Evolutionary conservation across 1,140 invertebrate species (phyloP).

Genomic region (Pseudomyrmex gracilis): DNA sequence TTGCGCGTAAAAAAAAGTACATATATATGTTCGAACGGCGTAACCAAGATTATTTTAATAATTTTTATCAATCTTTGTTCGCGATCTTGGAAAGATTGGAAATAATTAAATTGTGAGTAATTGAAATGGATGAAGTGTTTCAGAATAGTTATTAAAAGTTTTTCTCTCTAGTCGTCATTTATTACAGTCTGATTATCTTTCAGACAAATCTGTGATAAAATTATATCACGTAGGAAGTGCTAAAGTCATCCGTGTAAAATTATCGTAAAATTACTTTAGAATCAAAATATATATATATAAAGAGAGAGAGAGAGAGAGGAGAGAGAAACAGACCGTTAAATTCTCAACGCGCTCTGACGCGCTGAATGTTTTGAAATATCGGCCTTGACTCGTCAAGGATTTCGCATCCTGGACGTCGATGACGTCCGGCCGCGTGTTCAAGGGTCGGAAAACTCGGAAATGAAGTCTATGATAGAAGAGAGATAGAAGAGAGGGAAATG

Average conservation of each 20-base stretch:
- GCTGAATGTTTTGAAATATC: not conserved
- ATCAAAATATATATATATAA: no score
- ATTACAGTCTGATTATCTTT: not conserved
- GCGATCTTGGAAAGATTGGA: no score
- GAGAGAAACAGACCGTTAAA: slow-evolving; percentile 29
- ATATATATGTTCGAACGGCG: no score
- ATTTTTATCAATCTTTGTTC: not conserved
- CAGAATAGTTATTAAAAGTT: not conserved
- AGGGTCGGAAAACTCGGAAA: slow-evolving; percentile 67
- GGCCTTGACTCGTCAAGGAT: slow-evolving; percentile 46
- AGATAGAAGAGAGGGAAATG: slow-evolving; percentile 27
- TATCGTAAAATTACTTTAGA: not conserved
- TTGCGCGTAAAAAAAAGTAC: slow-evolving; percentile 5
- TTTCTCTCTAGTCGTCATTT: not conserved
- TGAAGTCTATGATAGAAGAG: slow-evolving; percentile 14
- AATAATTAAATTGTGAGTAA: slow-evolving; percentile 12
- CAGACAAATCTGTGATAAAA: not conserved
- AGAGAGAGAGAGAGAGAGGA: no score
- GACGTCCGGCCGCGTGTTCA: slow-evolving; percentile 44
- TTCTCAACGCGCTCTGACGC: slow-evolving; percentile 12
- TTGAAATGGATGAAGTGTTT: not conserved
- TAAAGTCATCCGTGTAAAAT: slow-evolving; percentile 5
- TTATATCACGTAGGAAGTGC: not conserved
- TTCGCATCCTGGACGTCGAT: slow-evolving; percentile 30
- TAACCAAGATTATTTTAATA: not conserved